These are phyloP conservation scores for Cebuella pygmaea DNA, from an alignment of 2,797 vertebrate genomes.

Conservation along the genomic window DNA sequence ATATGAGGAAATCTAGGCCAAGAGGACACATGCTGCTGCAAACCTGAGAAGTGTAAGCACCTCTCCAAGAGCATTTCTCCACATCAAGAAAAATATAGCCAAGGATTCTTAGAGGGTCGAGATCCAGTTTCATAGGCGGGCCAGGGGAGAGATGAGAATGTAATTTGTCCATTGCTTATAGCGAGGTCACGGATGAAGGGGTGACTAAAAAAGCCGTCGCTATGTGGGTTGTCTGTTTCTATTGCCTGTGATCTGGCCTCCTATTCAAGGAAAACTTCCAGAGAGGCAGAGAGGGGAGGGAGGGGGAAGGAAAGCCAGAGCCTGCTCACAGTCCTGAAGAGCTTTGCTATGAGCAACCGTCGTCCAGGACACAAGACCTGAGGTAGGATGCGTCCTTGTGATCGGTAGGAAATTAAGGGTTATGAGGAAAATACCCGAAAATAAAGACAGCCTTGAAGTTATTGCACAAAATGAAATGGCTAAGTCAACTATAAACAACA, in stretches of 20 bases:
- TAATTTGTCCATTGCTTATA: neutral
- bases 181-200: neutral
- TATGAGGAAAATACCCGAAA: neutral
- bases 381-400: neutral
- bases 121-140: neutral
- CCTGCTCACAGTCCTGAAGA: neutral
- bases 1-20: neutral
- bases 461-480: neutral
- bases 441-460: neutral
- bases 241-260: neutral
- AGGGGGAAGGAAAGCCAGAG: neutral
- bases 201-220: neutral
- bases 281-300: neutral
- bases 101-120: neutral
- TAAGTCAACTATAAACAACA: neutral
- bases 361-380: neutral
- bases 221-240: neutral
- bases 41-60: neutral
- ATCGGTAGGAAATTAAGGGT: neutral
- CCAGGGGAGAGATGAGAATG: neutral
- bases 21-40: neutral
- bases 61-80: slow-evolving; percentile 7
- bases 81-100: slow-evolving; percentile 4
- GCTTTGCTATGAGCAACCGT: neutral
- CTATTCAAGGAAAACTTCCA: neutral